These are phyloP conservation scores for Bombycilla garrulus DNA, from an alignment of 2,113 vertebrate species.

Conservation along the genomic window DNA sequence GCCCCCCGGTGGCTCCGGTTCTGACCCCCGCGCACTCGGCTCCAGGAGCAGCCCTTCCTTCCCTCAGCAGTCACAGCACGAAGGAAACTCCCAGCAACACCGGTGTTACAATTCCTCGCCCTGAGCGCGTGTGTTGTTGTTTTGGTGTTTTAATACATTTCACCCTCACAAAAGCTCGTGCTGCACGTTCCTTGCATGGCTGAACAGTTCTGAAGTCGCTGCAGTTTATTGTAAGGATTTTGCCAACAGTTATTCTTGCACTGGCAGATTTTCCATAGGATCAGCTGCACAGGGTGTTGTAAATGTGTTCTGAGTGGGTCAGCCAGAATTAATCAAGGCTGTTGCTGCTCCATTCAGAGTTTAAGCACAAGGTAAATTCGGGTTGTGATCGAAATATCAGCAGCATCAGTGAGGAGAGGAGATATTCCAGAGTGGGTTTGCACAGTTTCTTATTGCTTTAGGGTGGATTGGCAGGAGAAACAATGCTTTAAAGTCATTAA, in stretches of 20 bases:
- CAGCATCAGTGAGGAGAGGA: not conserved
- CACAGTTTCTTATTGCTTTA: not conserved
- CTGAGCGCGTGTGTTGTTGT: not conserved
- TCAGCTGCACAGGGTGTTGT: rapidly evolving
- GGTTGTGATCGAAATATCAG: not conserved
- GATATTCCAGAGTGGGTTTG: not conserved
- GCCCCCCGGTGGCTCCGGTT: rapidly evolving
- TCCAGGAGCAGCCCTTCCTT: not conserved
- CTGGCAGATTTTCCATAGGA: not conserved
- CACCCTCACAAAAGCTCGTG: rapidly evolving
- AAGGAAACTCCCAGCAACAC: not conserved
- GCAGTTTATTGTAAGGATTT: not conserved
- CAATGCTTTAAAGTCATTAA: not conserved
- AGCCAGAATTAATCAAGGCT: not conserved
- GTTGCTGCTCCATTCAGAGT: not conserved
- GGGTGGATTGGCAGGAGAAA: not conserved
- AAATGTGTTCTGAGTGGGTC: not conserved
- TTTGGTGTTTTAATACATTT: not conserved
- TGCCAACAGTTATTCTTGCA: not conserved
- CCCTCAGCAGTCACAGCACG: rapidly evolving
- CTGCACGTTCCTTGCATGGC: rapidly evolving
- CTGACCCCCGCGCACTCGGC: rapidly evolving
- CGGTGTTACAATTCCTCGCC: not conserved
- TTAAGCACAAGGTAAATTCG: not conserved
- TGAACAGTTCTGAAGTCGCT: not conserved